Evolutionary conservation across 92 coral and sea anemone genomes (phyloP), one percentile per base, ranked within the genome.

Genomic region (Palythoa grandis): DNA sequence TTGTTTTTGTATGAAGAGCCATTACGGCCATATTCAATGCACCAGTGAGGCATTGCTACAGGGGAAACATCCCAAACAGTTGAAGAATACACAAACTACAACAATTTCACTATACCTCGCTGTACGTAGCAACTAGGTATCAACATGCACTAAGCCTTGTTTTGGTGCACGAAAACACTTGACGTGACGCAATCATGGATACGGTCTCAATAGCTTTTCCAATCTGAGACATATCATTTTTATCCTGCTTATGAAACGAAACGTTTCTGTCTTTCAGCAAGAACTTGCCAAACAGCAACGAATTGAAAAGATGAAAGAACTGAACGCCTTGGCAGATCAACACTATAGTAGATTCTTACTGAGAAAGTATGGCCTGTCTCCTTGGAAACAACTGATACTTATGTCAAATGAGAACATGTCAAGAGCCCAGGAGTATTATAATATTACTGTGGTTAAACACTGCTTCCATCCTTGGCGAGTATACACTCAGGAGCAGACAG

Each of bases 281-380:
- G 99, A 95, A 74, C 88, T 90, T n/a, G 99, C 93, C 66, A 97
- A 97, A 71, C 98, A 97, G 78, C 95, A 90, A 16, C 99, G 95
- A 39, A 11, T 86, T 56, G 97, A 97, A 39, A 92, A 88, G 8
- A 78, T 86, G 47, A 97, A 92, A 29, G 86, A 85, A 74, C 87
- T 93, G 78, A 88, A 87, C 74, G 76, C 91, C 80, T 76, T 83
- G 84, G 98, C 98, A 60, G 91, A 91, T 4, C 92, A 90, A 50
- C 98, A 97, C 79, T 97, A 92, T 82, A 77, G 86, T 22, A 90
- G 39, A 65, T 85, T 89, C 17, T 70, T 97, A 67, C 78, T 97
- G n/a, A 83, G 86, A 22, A 97, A 90, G 85, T 95, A 88, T 71
- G 99, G 99, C 52, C 69, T 97, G 23, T 90, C 79, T 19, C 99